phyloP scores from a whole-genome alignment of 2,113 vertebrate genomes.

The Zeus faber region DNA sequence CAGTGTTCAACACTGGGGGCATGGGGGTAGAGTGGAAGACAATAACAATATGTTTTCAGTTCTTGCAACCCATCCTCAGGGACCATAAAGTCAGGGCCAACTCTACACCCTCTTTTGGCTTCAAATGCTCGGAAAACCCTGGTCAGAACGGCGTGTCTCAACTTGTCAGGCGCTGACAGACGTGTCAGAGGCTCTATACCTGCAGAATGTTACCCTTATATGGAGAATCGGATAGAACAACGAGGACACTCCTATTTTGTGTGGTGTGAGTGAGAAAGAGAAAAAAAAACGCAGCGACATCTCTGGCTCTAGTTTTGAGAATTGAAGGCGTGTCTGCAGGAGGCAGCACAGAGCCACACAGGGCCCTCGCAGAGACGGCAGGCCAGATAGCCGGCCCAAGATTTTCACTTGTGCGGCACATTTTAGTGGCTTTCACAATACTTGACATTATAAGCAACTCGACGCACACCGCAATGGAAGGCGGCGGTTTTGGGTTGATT shows the following conservation, averaged over 20 bases:
- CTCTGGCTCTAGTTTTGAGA: conserved; percentile 34
- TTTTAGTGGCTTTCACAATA: not conserved
- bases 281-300: conserved; percentile 6
- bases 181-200: conserved; percentile 32
- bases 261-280: not conserved
- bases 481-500: no score
- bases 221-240: conserved; percentile 37
- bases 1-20: no score
- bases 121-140: no score
- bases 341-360: conserved; percentile 43
- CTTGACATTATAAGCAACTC: not conserved
- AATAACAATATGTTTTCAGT: no score
- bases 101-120: no score
- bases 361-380: not conserved
- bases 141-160: no score
- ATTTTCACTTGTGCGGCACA: conserved; percentile 22
- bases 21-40: no score
- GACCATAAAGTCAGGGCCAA: no score
- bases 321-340: conserved; percentile 48
- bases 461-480: conserved; percentile 3
- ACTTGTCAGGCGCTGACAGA: no score
- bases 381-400: conserved; percentile 30
- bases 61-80: no score
- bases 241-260: conserved; percentile 48
- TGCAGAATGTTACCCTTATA: conserved; percentile 61